These are phyloP conservation scores for Dromaius novaehollandiae DNA, from an alignment of 2,113 vertebrate species.

Conservation along the genomic window DNA sequence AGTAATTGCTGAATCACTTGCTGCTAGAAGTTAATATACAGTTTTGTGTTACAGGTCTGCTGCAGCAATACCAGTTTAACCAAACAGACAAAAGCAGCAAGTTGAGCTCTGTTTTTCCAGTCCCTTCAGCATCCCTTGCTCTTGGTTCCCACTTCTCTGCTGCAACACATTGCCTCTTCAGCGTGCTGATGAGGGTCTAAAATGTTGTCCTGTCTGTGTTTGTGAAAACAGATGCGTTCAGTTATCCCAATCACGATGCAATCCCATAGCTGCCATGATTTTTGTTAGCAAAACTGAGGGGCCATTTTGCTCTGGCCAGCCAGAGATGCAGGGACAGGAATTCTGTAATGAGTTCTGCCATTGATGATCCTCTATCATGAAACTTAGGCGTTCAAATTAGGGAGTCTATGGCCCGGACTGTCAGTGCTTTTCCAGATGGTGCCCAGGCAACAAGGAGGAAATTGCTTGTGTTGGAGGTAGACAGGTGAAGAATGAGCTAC, in stretches of 20 bases:
- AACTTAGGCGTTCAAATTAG: neutral
- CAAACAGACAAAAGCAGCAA: too few relatives aligned
- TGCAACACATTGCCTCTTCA: neutral
- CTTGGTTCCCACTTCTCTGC: rapidly evolving
- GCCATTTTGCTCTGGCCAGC: neutral
- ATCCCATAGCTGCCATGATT: neutral
- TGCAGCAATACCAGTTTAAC: neutral
- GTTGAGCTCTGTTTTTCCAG: neutral
- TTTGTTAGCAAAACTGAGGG: neutral
- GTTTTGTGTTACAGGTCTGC: neutral
- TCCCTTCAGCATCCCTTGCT: neutral
- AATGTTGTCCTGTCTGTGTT: neutral
- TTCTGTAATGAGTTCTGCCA: neutral
- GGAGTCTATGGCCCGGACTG: neutral
- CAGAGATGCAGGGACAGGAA: neutral
- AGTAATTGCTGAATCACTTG: neutral
- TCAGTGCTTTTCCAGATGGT: slow-evolving; percentile 10
- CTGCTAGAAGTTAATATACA: neutral
- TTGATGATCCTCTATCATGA: neutral
- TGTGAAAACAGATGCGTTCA: neutral
- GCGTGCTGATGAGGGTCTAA: neutral
- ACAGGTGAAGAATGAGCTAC: slow-evolving; percentile 60
- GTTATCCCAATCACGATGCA: neutral
- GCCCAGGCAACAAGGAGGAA: slow-evolving; percentile 29
- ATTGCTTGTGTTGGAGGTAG: slow-evolving; percentile 38